Evolutionary conservation across 1,140 invertebrate genomes (phyloP).

Genomic region (Maconellicoccus hirsutus): DNA sequence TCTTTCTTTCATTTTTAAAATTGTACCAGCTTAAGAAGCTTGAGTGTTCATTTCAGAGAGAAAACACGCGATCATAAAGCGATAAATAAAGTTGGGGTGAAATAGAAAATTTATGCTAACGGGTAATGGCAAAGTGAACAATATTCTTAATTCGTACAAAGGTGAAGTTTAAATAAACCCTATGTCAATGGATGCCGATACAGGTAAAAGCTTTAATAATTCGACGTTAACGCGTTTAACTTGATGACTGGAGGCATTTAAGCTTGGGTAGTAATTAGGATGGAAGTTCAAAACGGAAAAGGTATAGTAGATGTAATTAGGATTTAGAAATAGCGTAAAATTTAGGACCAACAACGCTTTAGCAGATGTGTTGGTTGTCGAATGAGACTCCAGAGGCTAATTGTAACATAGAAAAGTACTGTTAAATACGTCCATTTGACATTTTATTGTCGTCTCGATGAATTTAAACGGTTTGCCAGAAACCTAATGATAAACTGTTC

Average conservation of each 20-base stretch:
- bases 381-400: constrained; percentile 19
- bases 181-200: neutral
- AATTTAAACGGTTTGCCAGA: neutral
- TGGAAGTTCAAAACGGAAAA: neutral
- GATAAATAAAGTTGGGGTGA: neutral
- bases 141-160: constrained; percentile 6
- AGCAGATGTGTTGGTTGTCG: constrained; percentile 15
- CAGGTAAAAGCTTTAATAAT: constrained; percentile 17
- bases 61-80: too few relatives aligned
- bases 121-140: too few relatives aligned
- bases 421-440: constrained; percentile 15
- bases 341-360: neutral
- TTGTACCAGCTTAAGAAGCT: too few relatives aligned
- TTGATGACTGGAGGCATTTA: constrained; percentile 13
- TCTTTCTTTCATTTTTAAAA: too few relatives aligned
- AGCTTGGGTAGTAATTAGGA: neutral
- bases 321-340: neutral
- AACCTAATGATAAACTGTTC: constrained; percentile 5
- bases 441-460: constrained; percentile 6
- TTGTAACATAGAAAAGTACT: neutral
- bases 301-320: neutral
- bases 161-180: neutral
- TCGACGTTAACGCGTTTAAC: constrained; percentile 18
- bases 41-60: too few relatives aligned
- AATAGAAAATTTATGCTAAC: neutral